These are phyloP conservation scores for Micromesistius poutassou DNA, from an alignment of 2,797 vertebrate genomes.

Conservation along the genomic window DNA sequence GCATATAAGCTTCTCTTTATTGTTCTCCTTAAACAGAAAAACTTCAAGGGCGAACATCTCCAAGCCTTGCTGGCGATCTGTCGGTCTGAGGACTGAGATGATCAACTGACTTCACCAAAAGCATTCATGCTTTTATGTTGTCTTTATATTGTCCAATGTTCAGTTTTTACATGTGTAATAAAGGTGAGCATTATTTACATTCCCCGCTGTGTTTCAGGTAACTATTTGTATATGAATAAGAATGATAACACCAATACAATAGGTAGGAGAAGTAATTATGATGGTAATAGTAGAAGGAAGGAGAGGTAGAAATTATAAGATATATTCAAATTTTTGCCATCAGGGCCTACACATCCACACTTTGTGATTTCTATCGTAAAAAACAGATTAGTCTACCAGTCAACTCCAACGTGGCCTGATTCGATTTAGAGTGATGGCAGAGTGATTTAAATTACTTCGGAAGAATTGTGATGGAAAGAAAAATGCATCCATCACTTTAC, in stretches of 20 bases:
- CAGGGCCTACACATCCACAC: not conserved
- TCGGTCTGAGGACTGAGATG: conserved; percentile 65
- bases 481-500: conserved; percentile 8
- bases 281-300: not conserved
- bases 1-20: not conserved
- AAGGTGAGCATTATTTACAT: not conserved
- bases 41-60: conserved; percentile 65
- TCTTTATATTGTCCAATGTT: not conserved
- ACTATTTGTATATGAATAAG: not conserved
- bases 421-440: not conserved
- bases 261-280: not conserved
- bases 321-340: not conserved
- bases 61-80: conserved; percentile 68
- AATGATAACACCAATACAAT: not conserved
- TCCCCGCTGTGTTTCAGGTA: not conserved
- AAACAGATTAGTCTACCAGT: not conserved
- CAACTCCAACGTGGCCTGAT: not conserved
- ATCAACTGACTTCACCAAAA: not conserved
- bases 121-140: not conserved
- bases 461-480: no score
- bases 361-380: no score
- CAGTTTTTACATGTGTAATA: not conserved
- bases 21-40: conserved; percentile 50
- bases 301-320: no score
- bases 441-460: no score